Conservation (phyloP, 2,888 invertebrate genomes). For the Clusia tigrina region DNA sequence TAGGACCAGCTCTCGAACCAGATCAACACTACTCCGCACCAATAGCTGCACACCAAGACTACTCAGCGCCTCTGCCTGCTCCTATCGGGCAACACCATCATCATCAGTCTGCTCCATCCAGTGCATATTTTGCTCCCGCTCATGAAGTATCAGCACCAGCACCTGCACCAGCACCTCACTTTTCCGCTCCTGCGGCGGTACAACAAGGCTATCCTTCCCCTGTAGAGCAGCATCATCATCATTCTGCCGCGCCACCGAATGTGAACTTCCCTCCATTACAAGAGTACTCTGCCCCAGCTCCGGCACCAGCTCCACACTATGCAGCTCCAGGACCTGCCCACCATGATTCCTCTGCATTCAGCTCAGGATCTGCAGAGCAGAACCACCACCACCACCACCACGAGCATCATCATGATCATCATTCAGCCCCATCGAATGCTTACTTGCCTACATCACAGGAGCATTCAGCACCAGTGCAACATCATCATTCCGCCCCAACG, state of each 20-base stretch:
- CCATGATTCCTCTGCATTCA: neutral
- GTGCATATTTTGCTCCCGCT: slow-evolving; percentile 10
- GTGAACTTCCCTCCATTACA: neutral
- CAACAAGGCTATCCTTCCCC: neutral
- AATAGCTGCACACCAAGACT: slow-evolving; percentile 7
- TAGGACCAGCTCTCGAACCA: neutral
- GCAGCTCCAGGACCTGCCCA: slow-evolving; percentile 3
- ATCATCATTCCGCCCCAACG: neutral
- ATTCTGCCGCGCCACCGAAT: neutral
- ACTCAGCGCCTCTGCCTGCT: slow-evolving; percentile 20
- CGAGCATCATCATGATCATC: neutral
- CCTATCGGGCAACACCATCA: slow-evolving; percentile 12
- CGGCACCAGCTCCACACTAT: neutral
- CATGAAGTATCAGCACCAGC: slow-evolving; percentile 12
- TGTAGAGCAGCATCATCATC: neutral
- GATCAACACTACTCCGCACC: slow-evolving; percentile 3
- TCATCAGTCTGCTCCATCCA: slow-evolving; percentile 20
- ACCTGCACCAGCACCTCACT: slow-evolving; percentile 20
- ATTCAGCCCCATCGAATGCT: neutral
- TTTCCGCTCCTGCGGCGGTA: neutral
- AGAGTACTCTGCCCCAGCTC: neutral
- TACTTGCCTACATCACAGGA: slow-evolving; percentile 11
- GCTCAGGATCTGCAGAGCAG: no score
- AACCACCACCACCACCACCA: no score
- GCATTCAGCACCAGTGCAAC: slow-evolving; percentile 1